A percentile compares a stretch with the other conserved stretches of the same genome.
Conservation (phyloP, 1,140 invertebrate genomes). For the Grapholita molesta region DNA sequence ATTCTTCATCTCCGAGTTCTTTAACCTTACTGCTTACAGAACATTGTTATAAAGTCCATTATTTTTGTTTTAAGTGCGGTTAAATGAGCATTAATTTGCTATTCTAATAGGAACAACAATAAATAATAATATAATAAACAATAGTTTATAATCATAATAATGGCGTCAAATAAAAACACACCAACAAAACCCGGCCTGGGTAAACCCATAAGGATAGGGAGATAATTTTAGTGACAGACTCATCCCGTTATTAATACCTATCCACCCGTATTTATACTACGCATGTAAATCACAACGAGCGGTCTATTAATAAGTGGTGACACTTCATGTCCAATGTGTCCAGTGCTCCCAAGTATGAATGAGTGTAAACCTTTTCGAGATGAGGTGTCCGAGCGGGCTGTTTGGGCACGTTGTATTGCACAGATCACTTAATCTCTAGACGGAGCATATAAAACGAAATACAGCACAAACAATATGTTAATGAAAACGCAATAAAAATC, state of each 20-base stretch:
- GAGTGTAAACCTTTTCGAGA: not conserved
- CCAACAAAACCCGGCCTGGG: not conserved
- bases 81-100: too few species aligned
- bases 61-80: too few species aligned
- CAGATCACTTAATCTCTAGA: not conserved
- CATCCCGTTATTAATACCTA: not conserved
- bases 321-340: not conserved
- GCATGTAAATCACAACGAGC: not conserved
- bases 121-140: too few species aligned
- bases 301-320: constrained; percentile 9
- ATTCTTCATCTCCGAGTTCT: too few species aligned
- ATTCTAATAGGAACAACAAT: too few species aligned
- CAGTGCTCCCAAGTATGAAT: constrained; percentile 7
- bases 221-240: not conserved
- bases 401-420: not conserved
- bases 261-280: not conserved
- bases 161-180: not conserved
- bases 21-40: too few species aligned
- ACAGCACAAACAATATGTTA: too few species aligned
- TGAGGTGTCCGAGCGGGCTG: not conserved
- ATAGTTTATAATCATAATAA: too few species aligned
- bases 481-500: too few species aligned
- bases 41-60: too few species aligned
- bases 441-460: not conserved
- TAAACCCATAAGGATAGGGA: not conserved